Conservation (phyloP, 1,140 invertebrate genomes). For the Psilanteris sp. region DNA sequence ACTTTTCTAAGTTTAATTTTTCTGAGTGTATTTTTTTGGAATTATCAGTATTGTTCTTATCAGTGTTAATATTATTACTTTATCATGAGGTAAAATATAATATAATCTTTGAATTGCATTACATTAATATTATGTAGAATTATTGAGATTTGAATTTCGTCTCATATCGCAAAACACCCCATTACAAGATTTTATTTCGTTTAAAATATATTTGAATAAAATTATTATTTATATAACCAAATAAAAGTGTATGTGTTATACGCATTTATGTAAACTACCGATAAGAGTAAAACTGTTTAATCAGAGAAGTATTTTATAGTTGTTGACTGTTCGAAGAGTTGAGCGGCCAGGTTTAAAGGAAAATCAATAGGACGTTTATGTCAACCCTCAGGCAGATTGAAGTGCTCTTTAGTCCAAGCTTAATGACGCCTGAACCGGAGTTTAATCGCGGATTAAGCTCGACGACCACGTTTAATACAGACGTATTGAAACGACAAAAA, state of each 20-base stretch:
- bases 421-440: conserved; percentile 75
- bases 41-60: too few species aligned
- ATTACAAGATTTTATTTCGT: too few species aligned
- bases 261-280: conserved; percentile 43
- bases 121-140: too few species aligned
- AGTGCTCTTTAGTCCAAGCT: conserved; percentile 74
- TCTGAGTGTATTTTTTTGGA: too few species aligned
- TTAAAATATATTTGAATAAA: too few species aligned
- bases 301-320: conserved; percentile 64
- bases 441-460: conserved; percentile 77
- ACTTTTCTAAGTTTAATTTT: too few species aligned
- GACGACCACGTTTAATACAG: conserved; percentile 62
- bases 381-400: conserved; percentile 71
- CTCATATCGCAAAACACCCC: too few species aligned
- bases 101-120: too few species aligned
- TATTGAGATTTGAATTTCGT: too few species aligned
- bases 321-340: conserved; percentile 70
- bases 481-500: conserved; percentile 68
- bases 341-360: conserved; percentile 69
- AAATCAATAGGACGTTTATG: conserved; percentile 75
- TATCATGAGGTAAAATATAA: too few species aligned
- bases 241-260: conserved; percentile 18
- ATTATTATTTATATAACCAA: too few species aligned
- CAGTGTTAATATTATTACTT: too few species aligned
- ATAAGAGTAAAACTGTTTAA: conserved; percentile 68